Evolutionary conservation across 1,140 invertebrate species (phyloP).

Genomic region (Papilio aristodemus): DNA sequence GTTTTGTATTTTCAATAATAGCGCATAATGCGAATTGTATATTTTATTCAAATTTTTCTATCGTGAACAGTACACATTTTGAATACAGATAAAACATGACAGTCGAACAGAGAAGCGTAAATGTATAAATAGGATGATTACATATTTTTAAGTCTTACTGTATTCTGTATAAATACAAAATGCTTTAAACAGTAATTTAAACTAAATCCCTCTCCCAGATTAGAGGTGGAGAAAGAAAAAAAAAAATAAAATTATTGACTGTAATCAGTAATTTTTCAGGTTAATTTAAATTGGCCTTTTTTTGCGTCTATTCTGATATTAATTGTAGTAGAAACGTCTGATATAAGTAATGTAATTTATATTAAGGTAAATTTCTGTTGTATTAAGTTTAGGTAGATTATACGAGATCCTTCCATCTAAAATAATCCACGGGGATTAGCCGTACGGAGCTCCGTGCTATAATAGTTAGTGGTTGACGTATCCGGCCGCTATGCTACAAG

Average conservation of each 20-base stretch:
- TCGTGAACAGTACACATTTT: slow-evolving; percentile 3
- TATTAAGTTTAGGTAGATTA: slow-evolving; percentile 24
- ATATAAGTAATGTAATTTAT: slow-evolving; percentile 19
- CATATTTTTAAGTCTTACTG: not conserved
- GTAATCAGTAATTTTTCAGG: not conserved
- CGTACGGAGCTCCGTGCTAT: slow-evolving; percentile 30
- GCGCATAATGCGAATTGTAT: slow-evolving; percentile 19
- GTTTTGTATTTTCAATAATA: slow-evolving; percentile 20
- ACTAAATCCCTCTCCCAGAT: no score
- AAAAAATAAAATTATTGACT: not conserved
- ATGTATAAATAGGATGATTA: not conserved
- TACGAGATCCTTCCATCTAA: slow-evolving; percentile 33
- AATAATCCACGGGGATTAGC: slow-evolving; percentile 51
- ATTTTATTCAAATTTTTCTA: slow-evolving; percentile 18
- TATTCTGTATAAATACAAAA: no score
- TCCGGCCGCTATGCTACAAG: slow-evolving; percentile 46
- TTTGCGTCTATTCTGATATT: not conserved
- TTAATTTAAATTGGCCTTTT: not conserved
- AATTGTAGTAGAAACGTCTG: not conserved
- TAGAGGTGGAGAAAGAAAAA: no score
- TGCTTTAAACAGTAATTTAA: no score
- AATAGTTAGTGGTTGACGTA: slow-evolving; percentile 42
- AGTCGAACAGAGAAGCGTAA: not conserved
- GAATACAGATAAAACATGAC: not conserved
- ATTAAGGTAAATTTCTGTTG: slow-evolving; percentile 25